Evolutionary conservation across 2,113 vertebrate genomes (phyloP), one percentile per base, ranked within the genome.

Genomic region (Thermophis baileyi): DNA sequence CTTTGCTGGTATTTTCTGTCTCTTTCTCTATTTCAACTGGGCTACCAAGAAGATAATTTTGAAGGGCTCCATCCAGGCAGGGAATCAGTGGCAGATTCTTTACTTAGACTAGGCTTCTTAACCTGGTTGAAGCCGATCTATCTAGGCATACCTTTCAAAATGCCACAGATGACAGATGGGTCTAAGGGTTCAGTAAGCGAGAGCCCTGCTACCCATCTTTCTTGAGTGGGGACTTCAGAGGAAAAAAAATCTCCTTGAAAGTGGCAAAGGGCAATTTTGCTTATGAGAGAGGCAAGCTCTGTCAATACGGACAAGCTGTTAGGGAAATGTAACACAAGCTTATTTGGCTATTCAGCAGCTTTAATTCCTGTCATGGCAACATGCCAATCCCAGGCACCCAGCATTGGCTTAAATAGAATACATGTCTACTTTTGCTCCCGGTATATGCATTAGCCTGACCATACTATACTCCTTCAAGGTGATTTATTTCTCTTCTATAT

Each of bases 401-500:
- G 25, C 3, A 24, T 5, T 50, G 30, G 18, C 35, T 49, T 86
- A 40, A 90, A 81, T 27, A 27, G 69, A 35, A 35, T 22, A 89
- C 18, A 6, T 10, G 3, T 8, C 44, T 54, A 40, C 46, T 25
- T 60, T 86, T 57, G 53, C 63, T 89, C 63, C n/a, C 5, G 9
- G 14, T 18, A 50, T 87, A 30, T 50, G 74, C 74, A 81, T 81
- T 44, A 81, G 35, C 35, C 35, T 11, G 53, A 60, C 49, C 49
- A 54, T 47, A 88, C 96, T 95, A 93, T n/a, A 94, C 93, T 63
- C 85, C n/a, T 4, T 2, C 49, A 74, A 49, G 50, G 74, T 95
- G 94, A 96, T 96, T 91, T 91, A 95, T 94, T 81, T 81, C 88
- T 91, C 74, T 90, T 95, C 95, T 95, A 44, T 0, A 89, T 57